These are phyloP conservation scores for Microplitis deprimator DNA, from an alignment of 2,888 invertebrate species.

Conservation along the genomic window DNA sequence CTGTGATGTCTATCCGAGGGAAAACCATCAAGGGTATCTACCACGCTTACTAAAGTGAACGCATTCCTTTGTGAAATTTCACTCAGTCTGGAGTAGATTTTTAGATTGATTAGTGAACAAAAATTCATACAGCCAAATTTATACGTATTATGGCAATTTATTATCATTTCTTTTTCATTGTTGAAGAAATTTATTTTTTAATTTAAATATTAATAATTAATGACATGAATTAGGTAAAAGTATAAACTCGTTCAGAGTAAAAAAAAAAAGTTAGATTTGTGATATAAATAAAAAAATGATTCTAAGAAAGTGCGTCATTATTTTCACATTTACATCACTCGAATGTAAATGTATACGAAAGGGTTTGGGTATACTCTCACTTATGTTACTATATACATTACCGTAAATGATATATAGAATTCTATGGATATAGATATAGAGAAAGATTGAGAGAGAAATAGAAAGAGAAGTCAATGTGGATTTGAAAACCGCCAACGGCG, in stretches of 20 bases:
- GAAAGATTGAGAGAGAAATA: background rate
- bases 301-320: background rate
- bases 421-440: background rate
- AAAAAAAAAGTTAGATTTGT: too few species aligned
- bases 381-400: background rate
- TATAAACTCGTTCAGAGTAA: too few species aligned
- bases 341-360: background rate
- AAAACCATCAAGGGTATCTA: background rate
- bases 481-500: constrained; percentile 41
- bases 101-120: background rate
- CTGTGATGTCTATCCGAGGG: background rate
- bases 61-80: background rate
- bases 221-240: too few species aligned
- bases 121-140: background rate
- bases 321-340: constrained; percentile 2
- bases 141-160: background rate
- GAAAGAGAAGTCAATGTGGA: background rate
- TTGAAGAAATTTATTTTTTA: too few species aligned
- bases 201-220: too few species aligned
- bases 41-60: background rate
- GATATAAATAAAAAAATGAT: background rate
- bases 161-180: too few species aligned
- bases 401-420: background rate
- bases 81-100: background rate
- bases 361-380: constrained; percentile 6